A percentile compares a stretch with the other conserved stretches of the same genome.
Conservation (phyloP, 2,888 invertebrate species). For the Sesia apiformis region DNA sequence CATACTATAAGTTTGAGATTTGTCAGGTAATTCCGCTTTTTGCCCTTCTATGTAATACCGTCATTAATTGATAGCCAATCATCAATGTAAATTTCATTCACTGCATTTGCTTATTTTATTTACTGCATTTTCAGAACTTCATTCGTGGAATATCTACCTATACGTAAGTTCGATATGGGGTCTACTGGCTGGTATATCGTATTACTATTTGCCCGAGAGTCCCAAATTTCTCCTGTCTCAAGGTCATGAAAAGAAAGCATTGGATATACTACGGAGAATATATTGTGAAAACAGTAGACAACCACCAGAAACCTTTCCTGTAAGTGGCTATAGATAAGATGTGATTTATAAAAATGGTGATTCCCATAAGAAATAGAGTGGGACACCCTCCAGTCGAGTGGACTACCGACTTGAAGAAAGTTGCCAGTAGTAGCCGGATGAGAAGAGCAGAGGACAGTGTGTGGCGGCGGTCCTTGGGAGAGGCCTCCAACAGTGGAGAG, state of each 20-base stretch:
- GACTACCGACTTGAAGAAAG: too few relatives aligned
- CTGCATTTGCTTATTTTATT: not conserved
- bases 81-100: too few relatives aligned
- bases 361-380: too few relatives aligned
- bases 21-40: too few relatives aligned
- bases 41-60: too few relatives aligned
- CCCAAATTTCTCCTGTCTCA: conserved; percentile 40
- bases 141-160: conserved; percentile 44
- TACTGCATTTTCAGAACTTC: conserved; percentile 25
- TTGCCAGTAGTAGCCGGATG: too few relatives aligned
- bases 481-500: too few relatives aligned
- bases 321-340: conserved; percentile 15
- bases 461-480: too few relatives aligned
- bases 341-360: not conserved
- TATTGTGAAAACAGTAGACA: conserved; percentile 35
- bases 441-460: too few relatives aligned
- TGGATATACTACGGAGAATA: conserved; percentile 31
- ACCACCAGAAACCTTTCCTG: conserved; percentile 30
- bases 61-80: too few relatives aligned
- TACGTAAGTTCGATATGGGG: conserved; percentile 35
- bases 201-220: conserved; percentile 38
- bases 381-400: too few relatives aligned
- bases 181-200: conserved; percentile 29
- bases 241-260: conserved; percentile 30
- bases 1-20: too few relatives aligned